Conservation (phyloP, 37 sponge, comb jelly and placozoan species). For the Amphimedon queenslandica region DNA sequence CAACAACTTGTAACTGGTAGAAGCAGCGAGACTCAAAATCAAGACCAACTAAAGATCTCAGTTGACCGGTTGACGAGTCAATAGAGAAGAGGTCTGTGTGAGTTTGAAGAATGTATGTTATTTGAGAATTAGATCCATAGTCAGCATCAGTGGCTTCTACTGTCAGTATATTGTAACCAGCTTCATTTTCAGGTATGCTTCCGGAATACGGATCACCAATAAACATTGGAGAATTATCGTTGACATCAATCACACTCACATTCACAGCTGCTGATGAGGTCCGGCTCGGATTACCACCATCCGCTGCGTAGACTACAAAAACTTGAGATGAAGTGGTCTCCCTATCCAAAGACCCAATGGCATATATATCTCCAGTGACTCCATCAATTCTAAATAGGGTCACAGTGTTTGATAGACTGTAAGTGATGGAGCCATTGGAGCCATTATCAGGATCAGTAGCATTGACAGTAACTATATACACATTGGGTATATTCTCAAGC, state of each 20-base stretch:
- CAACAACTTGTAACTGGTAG: constrained; percentile 22
- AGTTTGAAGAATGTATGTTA: constrained; percentile 19
- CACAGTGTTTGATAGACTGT: not conserved
- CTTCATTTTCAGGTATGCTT: constrained; percentile 9
- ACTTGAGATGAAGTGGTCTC: constrained; percentile 5
- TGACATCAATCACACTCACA: constrained; percentile 43
- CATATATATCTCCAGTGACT: constrained; percentile 12
- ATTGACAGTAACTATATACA: constrained; percentile 15
- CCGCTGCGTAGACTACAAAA: constrained; percentile 11
- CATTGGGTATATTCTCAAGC: not conserved
- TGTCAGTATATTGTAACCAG: not conserved
- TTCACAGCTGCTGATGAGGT: constrained; percentile 5
- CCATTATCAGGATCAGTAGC: constrained; percentile 28
- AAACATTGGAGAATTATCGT: constrained; percentile 55
- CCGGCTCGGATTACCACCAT: constrained; percentile 21
- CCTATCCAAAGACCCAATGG: constrained; percentile 1
- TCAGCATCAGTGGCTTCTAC: constrained; percentile 45
- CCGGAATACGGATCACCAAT: not conserved
- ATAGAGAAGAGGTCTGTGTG: constrained; percentile 15
- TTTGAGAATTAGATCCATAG: constrained; percentile 2
- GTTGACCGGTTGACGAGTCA: constrained; percentile 24
- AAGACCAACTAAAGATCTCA: constrained; percentile 4
- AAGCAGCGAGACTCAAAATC: constrained; percentile 20
- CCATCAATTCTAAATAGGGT: constrained; percentile 9
- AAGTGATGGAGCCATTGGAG: constrained; percentile 4